Percentiles rank a stretch among this genome's conserved stretches.
phyloP scores from a whole-genome alignment of 53 echinoderm and acorn worm genomes.

The Stichopus horrens region DNA sequence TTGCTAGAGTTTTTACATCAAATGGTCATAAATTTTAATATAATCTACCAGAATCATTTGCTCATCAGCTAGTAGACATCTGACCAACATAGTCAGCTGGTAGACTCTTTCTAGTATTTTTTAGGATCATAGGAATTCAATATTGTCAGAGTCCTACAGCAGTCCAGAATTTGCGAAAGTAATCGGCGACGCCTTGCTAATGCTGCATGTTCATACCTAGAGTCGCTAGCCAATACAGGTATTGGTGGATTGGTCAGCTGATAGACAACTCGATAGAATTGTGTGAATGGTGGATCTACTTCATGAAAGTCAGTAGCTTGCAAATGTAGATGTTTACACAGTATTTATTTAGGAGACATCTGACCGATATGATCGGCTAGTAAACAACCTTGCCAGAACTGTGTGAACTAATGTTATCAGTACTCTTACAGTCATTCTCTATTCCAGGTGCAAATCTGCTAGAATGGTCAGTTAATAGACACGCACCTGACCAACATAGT shows the following conservation, averaged over 20 bases:
- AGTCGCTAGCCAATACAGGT: background rate
- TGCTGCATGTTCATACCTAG: no score
- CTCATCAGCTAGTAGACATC: background rate
- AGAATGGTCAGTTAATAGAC: no score
- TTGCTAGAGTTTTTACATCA: background rate
- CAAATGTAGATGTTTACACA: background rate
- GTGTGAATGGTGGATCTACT: background rate
- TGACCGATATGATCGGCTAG: background rate
- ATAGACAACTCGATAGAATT: background rate
- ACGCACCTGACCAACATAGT: no score
- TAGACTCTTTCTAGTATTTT: background rate
- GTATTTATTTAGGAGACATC: background rate
- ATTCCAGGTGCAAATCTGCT: no score
- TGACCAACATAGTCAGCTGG: background rate
- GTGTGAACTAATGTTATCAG: no score
- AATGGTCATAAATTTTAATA: background rate
- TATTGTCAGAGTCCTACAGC: no score
- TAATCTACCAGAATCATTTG: background rate
- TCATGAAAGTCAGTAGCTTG: no score
- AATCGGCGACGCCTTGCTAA: no score
- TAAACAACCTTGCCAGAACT: background rate
- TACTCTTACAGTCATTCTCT: no score
- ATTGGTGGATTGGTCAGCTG: background rate
- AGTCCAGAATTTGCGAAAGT: no score
- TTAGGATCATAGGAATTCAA: background rate